phyloP scores from a whole-genome alignment of 2,797 vertebrate species.

The Synaphobranchus kaupii region DNA sequence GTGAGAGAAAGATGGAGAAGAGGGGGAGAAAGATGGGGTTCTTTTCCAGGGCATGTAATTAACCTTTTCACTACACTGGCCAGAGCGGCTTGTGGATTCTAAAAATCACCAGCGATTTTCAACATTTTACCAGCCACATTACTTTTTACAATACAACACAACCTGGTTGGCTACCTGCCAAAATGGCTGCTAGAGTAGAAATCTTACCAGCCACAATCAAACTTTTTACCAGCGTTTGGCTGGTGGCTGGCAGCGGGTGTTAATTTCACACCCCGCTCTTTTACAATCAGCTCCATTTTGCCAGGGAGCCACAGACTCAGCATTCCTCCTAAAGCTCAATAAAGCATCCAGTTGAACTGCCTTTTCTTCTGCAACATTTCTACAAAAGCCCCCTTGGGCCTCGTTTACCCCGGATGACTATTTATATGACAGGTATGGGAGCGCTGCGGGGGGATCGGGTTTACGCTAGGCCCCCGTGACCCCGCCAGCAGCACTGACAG shows the following conservation, averaged over 20 bases:
- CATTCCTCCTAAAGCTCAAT: constrained; percentile 78
- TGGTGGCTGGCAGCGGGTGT: no score
- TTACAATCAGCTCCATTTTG: constrained; percentile 70
- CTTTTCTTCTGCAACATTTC: constrained; percentile 71
- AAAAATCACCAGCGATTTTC: no score
- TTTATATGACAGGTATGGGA: constrained; percentile 85
- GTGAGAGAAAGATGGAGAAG: no score
- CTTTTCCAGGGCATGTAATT: neutral
- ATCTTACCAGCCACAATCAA: no score
- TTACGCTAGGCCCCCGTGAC: constrained; percentile 84
- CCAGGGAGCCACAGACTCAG: constrained; percentile 73
- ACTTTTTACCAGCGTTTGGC: no score
- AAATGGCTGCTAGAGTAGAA: no score
- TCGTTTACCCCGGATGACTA: constrained; percentile 85
- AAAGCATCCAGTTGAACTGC: constrained; percentile 82
- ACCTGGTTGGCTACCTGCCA: no score
- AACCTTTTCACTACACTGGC: no score
- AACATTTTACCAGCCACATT: no score
- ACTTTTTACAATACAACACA: no score
- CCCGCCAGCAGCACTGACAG: constrained; percentile 90
- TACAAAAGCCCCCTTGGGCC: constrained; percentile 80
- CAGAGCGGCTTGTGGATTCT: no score
- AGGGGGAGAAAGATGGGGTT: neutral
- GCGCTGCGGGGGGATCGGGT: constrained; percentile 83
- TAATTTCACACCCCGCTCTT: neutral